Percentiles rank a stretch among this genome's conserved stretches.
Evolutionary conservation across 2,888 invertebrate genomes (phyloP).

Genomic region (Hipparchia sbordonii): DNA sequence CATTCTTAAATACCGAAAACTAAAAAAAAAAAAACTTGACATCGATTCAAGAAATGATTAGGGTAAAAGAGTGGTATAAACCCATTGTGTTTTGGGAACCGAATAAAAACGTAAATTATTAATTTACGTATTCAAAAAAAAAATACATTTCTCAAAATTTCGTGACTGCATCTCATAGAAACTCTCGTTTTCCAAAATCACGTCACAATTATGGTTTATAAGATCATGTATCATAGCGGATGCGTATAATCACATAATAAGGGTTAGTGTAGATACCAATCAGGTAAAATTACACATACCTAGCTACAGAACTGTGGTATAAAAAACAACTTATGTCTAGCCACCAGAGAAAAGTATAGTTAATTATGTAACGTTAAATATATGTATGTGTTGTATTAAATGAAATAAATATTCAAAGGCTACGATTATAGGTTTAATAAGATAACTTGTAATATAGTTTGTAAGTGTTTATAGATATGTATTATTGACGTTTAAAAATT

Average conservation of each 20-base stretch:
- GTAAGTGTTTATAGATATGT: no score
- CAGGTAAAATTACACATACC: slow-evolving; percentile 29
- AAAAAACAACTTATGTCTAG: slow-evolving; percentile 9
- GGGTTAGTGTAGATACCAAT: slow-evolving; percentile 37
- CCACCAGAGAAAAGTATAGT: slow-evolving; percentile 13
- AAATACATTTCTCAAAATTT: slow-evolving; percentile 1
- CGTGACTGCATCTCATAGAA: slow-evolving; percentile 26
- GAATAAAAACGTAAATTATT: no score
- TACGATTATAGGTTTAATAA: no score
- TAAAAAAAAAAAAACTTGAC: no score
- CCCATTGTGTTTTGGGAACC: no score
- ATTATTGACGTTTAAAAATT: no score
- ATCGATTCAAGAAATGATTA: no score
- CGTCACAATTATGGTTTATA: slow-evolving; percentile 39
- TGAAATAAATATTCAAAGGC: not conserved
- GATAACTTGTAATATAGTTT: no score
- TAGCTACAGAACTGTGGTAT: slow-evolving; percentile 8
- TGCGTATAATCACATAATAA: slow-evolving; percentile 47
- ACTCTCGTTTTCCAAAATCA: slow-evolving; percentile 38
- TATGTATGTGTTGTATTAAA: not conserved
- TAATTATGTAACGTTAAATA: slow-evolving; percentile 13
- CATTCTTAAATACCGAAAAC: no score
- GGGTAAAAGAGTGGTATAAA: no score
- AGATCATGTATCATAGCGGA: slow-evolving; percentile 37
- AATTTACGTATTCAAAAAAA: no score